Conservation (phyloP, 2,888 invertebrate genomes). For the Hydriomena furcata region DNA sequence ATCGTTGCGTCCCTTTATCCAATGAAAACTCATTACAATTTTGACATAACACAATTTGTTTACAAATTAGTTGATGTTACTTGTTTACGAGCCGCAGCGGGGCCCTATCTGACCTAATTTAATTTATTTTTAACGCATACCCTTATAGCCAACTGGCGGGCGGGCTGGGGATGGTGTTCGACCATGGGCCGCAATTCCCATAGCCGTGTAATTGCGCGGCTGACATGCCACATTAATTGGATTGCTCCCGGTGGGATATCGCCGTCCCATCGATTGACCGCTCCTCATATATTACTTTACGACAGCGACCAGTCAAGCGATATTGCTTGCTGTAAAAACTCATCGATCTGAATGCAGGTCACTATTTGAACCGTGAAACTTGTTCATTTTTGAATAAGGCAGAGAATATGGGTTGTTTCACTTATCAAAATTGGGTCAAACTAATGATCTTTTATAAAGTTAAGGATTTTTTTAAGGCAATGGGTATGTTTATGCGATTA, state of each 20-base stretch:
- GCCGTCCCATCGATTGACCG: conserved; percentile 43
- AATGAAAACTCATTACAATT: conserved; percentile 22
- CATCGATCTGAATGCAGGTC: conserved; percentile 18
- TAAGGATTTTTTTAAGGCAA: too few relatives aligned
- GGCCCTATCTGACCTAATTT: conserved; percentile 28
- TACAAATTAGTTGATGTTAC: conserved; percentile 26
- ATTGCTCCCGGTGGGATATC: conserved; percentile 49
- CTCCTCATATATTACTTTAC: conserved; percentile 42
- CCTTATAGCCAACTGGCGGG: conserved; percentile 6
- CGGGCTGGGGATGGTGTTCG: conserved; percentile 12
- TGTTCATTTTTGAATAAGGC: neutral
- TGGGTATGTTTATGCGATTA: too few relatives aligned
- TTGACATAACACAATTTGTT: conserved; percentile 21
- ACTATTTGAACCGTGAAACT: neutral
- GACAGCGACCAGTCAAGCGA: conserved; percentile 17
- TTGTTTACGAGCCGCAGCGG: conserved; percentile 24
- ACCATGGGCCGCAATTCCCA: conserved; percentile 40
- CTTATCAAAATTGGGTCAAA: neutral
- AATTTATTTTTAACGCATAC: conserved; percentile 34
- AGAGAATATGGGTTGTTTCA: neutral
- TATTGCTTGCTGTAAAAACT: conserved; percentile 16
- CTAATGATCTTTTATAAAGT: neutral
- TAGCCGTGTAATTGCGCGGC: conserved; percentile 54
- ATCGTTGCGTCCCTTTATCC: conserved; percentile 6
- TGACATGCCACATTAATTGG: conserved; percentile 64